A percentile compares a stretch with the other conserved stretches of the same genome.
Evolutionary conservation across 2,113 vertebrate species (phyloP).

Genomic region (Cyprinodon brontotheroides): DNA sequence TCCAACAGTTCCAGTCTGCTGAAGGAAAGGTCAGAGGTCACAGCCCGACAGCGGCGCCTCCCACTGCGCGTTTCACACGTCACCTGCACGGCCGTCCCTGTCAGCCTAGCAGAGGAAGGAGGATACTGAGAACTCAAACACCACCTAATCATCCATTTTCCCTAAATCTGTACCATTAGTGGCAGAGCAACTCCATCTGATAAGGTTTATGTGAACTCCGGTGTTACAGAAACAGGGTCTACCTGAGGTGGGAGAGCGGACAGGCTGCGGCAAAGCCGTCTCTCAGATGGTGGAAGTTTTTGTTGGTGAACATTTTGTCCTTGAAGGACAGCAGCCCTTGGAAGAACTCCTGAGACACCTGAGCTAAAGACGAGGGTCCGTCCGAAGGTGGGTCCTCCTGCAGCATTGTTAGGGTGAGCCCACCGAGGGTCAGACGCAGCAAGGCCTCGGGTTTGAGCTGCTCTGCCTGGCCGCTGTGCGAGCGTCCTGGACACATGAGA

Average conservation of each 20-base stretch:
- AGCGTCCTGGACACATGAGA: slow-evolving; percentile 72
- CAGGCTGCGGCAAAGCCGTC: slow-evolving; percentile 84
- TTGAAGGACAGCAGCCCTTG: slow-evolving; percentile 82
- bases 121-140: background rate
- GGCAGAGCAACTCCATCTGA: background rate
- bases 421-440: slow-evolving; percentile 85
- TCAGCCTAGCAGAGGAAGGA: slow-evolving; percentile 73
- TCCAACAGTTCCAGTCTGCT: slow-evolving; percentile 89
- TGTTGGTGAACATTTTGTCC: slow-evolving; percentile 85
- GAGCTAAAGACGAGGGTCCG: slow-evolving; percentile 54
- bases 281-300: slow-evolving; percentile 85
- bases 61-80: slow-evolving; percentile 83
- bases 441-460: slow-evolving; percentile 84
- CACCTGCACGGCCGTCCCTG: slow-evolving; percentile 85
- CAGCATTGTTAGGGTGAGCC: slow-evolving; percentile 85
- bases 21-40: slow-evolving; percentile 84
- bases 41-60: slow-evolving; percentile 57
- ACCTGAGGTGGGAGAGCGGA: slow-evolving; percentile 88
- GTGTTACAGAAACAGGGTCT: background rate
- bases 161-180: background rate
- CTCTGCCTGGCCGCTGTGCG: slow-evolving; percentile 73
- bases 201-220: background rate
- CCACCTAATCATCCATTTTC: background rate
- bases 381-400: slow-evolving; percentile 75
- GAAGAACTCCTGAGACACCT: slow-evolving; percentile 84